phyloP scores from a whole-genome alignment of 2,797 vertebrate genomes.

The Apogon talboti region DNA sequence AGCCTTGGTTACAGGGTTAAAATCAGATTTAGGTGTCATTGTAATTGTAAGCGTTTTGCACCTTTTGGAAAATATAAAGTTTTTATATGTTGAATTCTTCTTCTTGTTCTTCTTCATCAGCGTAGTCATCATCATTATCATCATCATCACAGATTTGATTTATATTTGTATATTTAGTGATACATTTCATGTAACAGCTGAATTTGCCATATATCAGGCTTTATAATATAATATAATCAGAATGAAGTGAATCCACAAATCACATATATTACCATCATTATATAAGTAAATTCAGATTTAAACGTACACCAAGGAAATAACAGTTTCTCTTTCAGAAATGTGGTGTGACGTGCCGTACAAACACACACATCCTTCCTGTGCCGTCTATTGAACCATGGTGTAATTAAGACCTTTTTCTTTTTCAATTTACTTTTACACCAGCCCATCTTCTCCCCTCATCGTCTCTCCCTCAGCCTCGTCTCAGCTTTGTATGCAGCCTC shows the following conservation, averaged over 20 bases:
- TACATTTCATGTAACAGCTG: not conserved
- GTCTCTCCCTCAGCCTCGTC: constrained; percentile 14
- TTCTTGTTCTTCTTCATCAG: no score
- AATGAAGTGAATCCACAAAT: not conserved
- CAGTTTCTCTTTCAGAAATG: no score
- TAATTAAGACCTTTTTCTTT: constrained; percentile 1
- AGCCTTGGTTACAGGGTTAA: no score
- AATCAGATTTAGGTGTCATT: no score
- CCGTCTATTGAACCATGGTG: not conserved
- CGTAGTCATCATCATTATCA: no score
- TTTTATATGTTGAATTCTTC: no score
- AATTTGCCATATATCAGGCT: no score
- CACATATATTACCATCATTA: not conserved
- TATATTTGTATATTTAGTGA: not conserved
- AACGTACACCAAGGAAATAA: not conserved
- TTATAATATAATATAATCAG: not conserved
- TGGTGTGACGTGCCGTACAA: no score
- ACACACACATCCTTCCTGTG: not conserved
- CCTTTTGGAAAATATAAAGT: no score
- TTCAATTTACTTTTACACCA: constrained; percentile 10
- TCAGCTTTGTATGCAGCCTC: constrained; percentile 22
- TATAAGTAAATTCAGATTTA: not conserved
- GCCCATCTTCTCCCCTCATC: not conserved
- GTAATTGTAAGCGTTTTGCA: no score
- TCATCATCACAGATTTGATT: no score